These are phyloP conservation scores for Nephotettix cincticeps DNA, from an alignment of 1,140 invertebrate genomes.

Conservation along the genomic window DNA sequence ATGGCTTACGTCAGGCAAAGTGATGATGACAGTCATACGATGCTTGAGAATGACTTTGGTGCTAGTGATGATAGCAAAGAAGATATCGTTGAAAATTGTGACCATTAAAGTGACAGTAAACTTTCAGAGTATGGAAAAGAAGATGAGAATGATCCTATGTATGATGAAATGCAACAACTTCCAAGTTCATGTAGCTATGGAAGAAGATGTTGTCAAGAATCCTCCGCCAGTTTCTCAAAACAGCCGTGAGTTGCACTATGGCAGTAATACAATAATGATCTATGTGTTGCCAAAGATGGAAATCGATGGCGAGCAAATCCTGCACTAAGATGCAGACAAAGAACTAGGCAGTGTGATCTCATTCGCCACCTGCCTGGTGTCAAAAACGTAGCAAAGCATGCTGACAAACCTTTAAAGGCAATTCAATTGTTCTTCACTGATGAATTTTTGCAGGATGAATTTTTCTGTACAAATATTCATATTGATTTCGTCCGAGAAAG, in stretches of 20 bases:
- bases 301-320: background rate
- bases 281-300: slow-evolving; percentile 1
- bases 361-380: background rate
- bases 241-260: background rate
- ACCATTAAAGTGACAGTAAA: background rate
- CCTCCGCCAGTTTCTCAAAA: background rate
- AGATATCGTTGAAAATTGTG: too few relatives aligned
- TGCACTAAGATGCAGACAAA: background rate
- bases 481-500: background rate
- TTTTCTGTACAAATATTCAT: background rate
- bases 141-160: background rate
- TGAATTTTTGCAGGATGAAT: background rate
- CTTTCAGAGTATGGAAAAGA: background rate
- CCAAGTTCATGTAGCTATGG: background rate
- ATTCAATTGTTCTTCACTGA: background rate
- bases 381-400: background rate
- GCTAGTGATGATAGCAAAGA: background rate
- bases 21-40: too few relatives aligned
- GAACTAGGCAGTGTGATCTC: background rate
- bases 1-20: too few relatives aligned
- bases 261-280: background rate
- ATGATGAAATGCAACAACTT: background rate
- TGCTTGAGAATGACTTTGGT: slow-evolving; percentile 9
- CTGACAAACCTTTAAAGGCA: background rate
- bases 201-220: background rate